Evolutionary conservation across 2,113 vertebrate genomes (phyloP), one percentile per base, ranked within the genome.

Genomic region (Lasiurus borealis): DNA sequence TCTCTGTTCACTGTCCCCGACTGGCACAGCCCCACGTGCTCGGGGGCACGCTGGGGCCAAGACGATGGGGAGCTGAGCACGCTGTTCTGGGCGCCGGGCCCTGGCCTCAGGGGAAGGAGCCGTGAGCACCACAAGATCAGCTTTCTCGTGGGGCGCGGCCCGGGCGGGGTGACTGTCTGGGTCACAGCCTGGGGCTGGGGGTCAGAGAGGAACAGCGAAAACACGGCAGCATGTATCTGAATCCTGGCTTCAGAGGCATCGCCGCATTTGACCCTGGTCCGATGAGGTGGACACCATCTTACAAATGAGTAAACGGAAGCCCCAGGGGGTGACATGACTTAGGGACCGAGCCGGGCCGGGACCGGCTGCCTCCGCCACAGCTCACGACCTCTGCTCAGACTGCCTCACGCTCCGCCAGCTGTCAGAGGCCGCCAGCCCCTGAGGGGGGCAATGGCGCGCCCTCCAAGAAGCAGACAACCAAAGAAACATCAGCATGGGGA

Each of bases 121-220:
- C 82, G 34, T 13, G 27, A 66, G 72, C 36, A 68, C 83, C 85
- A 81, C 34, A 93, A 62, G 68, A 76, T 71, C 83, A 66, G 31
- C 34, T 94, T 94, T 96, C 91, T 90, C 76, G 19, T 10, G 31
- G 50, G 69, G 29, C 19, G 50, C 19, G 52, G 69, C 71, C 77
- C 13, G 76, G 34, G 77, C 66, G 46, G 71, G 34, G 57, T 21
- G 50, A 77, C 54, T 52, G 64, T 46, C 66, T 93, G 84, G 83
- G 81, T 92, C 29, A 36, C 1, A 11, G 46, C n/a, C 71, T 31
- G 40, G 76, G 54, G 82, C n/a, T 14, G 40, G 69, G 34, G 68
- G 50, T 44, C 66, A 72, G 34, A 92, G 48, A 46, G 44, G 88
- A 50, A 71, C 13, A 29, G 36, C 18, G 11, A 73, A 12, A 18